These are phyloP conservation scores for Boloria selene DNA, from an alignment of 2,888 invertebrate genomes.

Conservation along the genomic window DNA sequence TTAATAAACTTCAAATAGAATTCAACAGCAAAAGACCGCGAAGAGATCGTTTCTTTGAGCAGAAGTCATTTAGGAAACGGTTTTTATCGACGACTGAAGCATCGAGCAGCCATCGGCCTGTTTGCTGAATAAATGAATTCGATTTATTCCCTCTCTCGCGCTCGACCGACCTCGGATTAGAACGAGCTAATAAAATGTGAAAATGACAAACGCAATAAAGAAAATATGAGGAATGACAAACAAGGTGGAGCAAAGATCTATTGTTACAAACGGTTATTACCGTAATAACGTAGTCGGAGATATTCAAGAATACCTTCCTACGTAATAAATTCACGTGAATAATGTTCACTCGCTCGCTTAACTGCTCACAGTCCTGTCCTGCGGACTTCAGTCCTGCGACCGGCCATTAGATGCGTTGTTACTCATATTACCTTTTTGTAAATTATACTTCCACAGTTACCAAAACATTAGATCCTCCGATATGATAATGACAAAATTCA, in stretches of 20 bases:
- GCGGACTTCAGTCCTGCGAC: no score
- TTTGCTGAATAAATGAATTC: constrained; percentile 32
- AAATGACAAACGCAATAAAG: constrained; percentile 23
- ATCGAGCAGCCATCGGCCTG: constrained; percentile 31
- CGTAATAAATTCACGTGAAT: constrained; percentile 34
- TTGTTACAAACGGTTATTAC: constrained; percentile 32
- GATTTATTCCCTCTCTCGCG: constrained; percentile 25
- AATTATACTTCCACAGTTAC: no score
- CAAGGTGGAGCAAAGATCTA: constrained; percentile 27
- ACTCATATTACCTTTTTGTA: no score
- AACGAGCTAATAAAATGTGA: constrained; percentile 30
- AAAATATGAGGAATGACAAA: constrained; percentile 31
- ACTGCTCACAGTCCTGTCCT: no score
- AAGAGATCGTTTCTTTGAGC: constrained; percentile 25
- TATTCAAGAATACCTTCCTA: constrained; percentile 31
- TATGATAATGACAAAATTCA: no score
- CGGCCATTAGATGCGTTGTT: no score
- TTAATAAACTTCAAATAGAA: constrained; percentile 31
- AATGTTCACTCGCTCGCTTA: constrained; percentile 7
- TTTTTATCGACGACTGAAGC: constrained; percentile 31
- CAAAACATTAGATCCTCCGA: no score
- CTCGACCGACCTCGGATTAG: constrained; percentile 16
- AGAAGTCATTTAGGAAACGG: constrained; percentile 34
- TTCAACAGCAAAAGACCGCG: constrained; percentile 21
- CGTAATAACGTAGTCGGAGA: constrained; percentile 24